phyloP scores from a whole-genome alignment of 2,888 invertebrate genomes.

The Macaria notata region DNA sequence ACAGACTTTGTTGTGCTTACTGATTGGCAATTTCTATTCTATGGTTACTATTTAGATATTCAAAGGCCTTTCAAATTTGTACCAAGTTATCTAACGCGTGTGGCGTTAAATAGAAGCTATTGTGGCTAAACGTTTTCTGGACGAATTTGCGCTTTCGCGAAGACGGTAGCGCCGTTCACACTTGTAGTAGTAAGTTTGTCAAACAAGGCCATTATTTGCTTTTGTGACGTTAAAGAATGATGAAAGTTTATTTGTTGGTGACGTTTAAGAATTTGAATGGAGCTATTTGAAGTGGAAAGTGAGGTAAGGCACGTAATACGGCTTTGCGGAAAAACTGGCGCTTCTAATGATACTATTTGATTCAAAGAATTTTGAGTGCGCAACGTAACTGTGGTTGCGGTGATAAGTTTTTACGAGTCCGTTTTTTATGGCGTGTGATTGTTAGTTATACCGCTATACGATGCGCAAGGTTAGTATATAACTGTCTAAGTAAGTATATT shows the following conservation, averaged over 20 bases:
- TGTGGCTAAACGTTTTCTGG: neutral
- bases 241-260: slow-evolving; percentile 32
- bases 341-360: slow-evolving; percentile 1
- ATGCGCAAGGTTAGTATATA: neutral
- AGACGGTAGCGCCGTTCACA: slow-evolving; percentile 2
- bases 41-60: slow-evolving; percentile 41
- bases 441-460: slow-evolving; percentile 3
- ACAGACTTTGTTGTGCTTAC: slow-evolving; percentile 54
- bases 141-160: neutral
- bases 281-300: slow-evolving; percentile 41
- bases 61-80: slow-evolving; percentile 21
- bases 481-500: neutral
- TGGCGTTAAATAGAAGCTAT: neutral
- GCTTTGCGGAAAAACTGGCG: slow-evolving; percentile 23
- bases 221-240: slow-evolving; percentile 37
- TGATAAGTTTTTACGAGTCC: neutral
- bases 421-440: slow-evolving; percentile 1
- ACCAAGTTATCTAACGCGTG: slow-evolving; percentile 10
- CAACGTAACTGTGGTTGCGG: slow-evolving; percentile 5
- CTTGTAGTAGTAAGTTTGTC: slow-evolving; percentile 13
- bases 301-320: slow-evolving; percentile 33
- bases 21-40: slow-evolving; percentile 59
- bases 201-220: slow-evolving; percentile 32
- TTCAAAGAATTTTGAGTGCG: slow-evolving; percentile 3
- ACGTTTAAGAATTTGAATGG: slow-evolving; percentile 38